Evolutionary conservation across 2,113 vertebrate genomes (phyloP), one percentile per base, ranked within the genome.

Genomic region (Crotophaga sulcirostris): DNA sequence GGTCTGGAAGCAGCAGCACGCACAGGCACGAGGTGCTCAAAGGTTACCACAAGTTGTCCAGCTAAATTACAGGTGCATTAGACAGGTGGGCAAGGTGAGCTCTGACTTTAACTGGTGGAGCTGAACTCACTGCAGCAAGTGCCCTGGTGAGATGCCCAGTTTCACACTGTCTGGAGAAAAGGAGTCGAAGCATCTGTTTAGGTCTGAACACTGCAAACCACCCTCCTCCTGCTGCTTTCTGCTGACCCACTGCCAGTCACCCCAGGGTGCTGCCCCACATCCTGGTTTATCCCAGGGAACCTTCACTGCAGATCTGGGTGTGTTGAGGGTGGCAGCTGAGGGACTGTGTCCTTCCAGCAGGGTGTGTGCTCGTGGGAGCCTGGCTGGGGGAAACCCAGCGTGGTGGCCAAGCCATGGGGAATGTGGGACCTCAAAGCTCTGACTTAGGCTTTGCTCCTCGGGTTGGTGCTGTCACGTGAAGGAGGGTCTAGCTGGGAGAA

Each of bases 341-440:
- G 7, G 33, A 9, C 60, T 16, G 0, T 34, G 29, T 60, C 66
- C 70, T 91, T 68, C 24, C 78, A 72, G 34, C 16, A 55, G 13
- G 2, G 0, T 4, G 2, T 13, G 49, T 16, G 7, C 55, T 63
- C 28, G 7, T 29, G 60, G 79, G 49, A 51, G 16, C 54, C 36
- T 34, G 60, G 9, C n/a, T 31, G 49, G 26, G 26, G 79, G 47
- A 55, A 70, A 28, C 4, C 34, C 1, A 3, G 10, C 38, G 0
- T n/a, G 21, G 42, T 14, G 60, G 45, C 60, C 47, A 56, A 47
- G 42, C 21, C 28, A 13, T 11, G 47, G 42, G n/a, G 44, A 67
- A 10, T 2, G 10, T 47, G 62, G n/a, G 40, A 56, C 6, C 16
- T 66, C 0, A 0, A 31, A 58, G 14, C 31, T 55, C 36, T 54